phyloP scores from a whole-genome alignment of 2,113 vertebrate genomes.

The Gymnobelideus leadbeateri region DNA sequence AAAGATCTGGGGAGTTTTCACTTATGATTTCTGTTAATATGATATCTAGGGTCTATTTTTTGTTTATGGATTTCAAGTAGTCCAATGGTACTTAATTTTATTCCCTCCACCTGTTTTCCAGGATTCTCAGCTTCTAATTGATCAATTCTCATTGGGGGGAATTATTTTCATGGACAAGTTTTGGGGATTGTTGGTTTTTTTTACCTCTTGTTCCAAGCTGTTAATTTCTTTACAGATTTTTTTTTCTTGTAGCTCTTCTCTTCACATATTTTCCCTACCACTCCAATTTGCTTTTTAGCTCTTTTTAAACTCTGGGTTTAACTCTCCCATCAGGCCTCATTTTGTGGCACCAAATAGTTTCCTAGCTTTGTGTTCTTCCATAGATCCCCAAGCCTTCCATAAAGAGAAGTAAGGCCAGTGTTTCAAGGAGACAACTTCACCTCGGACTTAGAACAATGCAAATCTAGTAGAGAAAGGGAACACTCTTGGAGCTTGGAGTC shows the following conservation, averaged over 20 bases:
- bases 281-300: background rate
- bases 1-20: background rate
- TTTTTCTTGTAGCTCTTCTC: background rate
- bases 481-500: background rate
- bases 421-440: background rate
- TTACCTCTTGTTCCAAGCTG: background rate
- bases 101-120: background rate
- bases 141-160: background rate
- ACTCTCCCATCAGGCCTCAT: background rate
- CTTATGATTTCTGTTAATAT: background rate
- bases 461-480: background rate
- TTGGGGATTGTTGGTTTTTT: background rate
- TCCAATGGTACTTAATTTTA: background rate
- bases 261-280: background rate
- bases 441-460: background rate
- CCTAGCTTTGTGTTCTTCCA: background rate
- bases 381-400: background rate
- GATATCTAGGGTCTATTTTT: background rate
- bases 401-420: background rate
- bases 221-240: background rate
- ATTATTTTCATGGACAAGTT: background rate
- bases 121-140: background rate
- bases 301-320: background rate
- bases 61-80: background rate
- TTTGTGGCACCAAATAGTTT: too few species aligned